Base-by-base conservation (phyloP, 1,140 invertebrate species). In the Helicoverpa armigera region DNA sequence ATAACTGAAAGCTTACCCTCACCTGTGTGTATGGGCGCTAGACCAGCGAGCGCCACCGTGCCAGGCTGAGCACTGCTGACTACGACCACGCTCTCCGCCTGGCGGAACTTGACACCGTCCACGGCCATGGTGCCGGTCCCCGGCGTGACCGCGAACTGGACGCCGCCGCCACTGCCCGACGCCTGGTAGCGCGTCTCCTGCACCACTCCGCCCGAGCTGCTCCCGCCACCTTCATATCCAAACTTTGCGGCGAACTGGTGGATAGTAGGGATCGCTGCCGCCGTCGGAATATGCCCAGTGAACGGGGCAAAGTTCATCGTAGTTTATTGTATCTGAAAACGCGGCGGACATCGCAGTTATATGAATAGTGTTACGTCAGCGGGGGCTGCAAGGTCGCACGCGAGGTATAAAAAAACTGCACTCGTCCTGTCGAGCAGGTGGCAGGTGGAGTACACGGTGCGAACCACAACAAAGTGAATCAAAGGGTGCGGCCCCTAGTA, bases 91-190 rank as follows among this genome's bases (percentile, higher is more conserved):
- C 92, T 94, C 82, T 95, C 94, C 0, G 92, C 91, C 85, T 95
- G 94, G 0, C 94, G 80, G 84, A 95, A 95, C 91, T 95, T 95
- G 61, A 94, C 94, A 11, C 93, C 93, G 75, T 95, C 95, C 43
- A 95, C 92, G 11, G 91, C 82, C 50, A 94, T 87, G 10, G 80
- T 82, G n/a, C 91, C 88, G 0, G 89, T 80, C 1, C 86, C 88
- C 16, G 92, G 89, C 16, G 90, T 85, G 31, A 90, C 87, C 2
- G 86, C 89, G 63, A 92, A 91, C 85, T 92, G 92, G 54, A 92
- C 90, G 9, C 83, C 83, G 29, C 84, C 84, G 10, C 88, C 85
- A 13, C 63, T 54, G 14, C 80, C 81, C 18, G 83, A 31, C 0
- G 84, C 69, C 80, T 92, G 90, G 82, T 93, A 93, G 9, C 91